phyloP scores from a whole-genome alignment of 2,888 invertebrate genomes.

The Prenolepis imparis region DNA sequence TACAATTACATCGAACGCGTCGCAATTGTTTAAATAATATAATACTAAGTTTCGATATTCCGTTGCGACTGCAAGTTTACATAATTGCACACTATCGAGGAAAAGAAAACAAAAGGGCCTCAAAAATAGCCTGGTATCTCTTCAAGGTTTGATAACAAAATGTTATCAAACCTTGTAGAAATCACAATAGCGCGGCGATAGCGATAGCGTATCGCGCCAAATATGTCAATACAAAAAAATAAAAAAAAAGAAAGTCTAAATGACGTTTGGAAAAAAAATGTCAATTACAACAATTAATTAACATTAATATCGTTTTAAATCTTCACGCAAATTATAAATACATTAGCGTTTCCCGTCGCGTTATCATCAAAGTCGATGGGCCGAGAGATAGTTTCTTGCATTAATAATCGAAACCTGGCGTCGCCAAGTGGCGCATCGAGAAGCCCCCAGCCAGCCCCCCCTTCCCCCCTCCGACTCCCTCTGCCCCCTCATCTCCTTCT shows the following conservation, averaged over 20 bases:
- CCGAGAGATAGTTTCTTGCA: background rate
- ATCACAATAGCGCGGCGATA: no score
- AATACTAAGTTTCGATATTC: background rate
- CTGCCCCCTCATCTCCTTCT: no score
- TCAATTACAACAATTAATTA: background rate
- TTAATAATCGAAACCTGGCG: conserved; percentile 26
- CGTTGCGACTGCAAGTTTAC: background rate
- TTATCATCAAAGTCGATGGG: background rate
- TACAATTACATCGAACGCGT: background rate
- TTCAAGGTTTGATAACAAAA: background rate
- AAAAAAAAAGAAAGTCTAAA: background rate
- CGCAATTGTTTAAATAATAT: background rate
- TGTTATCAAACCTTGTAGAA: no score
- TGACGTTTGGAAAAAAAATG: background rate
- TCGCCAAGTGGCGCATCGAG: conserved; percentile 3
- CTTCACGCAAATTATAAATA: background rate
- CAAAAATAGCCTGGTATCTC: background rate
- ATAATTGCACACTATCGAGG: background rate
- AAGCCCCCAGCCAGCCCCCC: background rate
- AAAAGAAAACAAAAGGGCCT: background rate
- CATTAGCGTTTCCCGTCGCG: background rate
- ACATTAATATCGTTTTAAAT: background rate
- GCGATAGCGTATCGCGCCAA: background rate
- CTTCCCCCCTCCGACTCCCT: background rate
- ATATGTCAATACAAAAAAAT: background rate